Evolutionary conservation across 2,888 invertebrate species (phyloP).

Genomic region (Nephrotoma flavescens): DNA sequence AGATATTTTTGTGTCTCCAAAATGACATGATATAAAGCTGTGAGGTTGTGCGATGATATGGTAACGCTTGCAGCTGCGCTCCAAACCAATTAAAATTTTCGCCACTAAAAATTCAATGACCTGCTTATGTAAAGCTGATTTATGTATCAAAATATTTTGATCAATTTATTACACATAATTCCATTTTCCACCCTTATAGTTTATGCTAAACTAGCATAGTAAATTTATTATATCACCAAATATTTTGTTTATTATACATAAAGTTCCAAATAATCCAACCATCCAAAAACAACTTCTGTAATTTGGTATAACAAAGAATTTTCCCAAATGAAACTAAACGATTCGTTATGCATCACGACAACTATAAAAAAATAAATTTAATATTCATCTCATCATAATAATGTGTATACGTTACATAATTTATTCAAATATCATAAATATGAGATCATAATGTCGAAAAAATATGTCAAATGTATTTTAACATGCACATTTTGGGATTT

Average conservation of each 20-base stretch:
- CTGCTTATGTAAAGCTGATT: not conserved
- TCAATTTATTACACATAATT: not conserved
- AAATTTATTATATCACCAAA: not conserved
- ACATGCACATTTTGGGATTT: not conserved
- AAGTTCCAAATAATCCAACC: not conserved
- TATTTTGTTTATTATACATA: not conserved
- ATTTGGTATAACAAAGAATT: not conserved
- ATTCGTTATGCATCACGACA: not conserved
- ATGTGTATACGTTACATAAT: not conserved
- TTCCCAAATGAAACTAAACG: not conserved
- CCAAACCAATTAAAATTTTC: not conserved
- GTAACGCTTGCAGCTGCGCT: not conserved
- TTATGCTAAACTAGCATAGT: not conserved
- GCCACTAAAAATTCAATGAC: not conserved
- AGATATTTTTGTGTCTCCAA: not conserved
- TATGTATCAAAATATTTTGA: not conserved
- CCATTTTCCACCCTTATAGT: no score
- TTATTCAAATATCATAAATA: not conserved
- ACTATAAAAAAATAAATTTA: not conserved
- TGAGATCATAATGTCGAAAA: not conserved
- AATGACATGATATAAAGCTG: not conserved
- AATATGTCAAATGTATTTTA: not conserved
- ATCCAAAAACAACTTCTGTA: not conserved
- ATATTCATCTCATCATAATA: not conserved
- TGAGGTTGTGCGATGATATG: not conserved